Evolutionary conservation across 2,797 vertebrate species (phyloP).

Genomic region (Poecilia picta): DNA sequence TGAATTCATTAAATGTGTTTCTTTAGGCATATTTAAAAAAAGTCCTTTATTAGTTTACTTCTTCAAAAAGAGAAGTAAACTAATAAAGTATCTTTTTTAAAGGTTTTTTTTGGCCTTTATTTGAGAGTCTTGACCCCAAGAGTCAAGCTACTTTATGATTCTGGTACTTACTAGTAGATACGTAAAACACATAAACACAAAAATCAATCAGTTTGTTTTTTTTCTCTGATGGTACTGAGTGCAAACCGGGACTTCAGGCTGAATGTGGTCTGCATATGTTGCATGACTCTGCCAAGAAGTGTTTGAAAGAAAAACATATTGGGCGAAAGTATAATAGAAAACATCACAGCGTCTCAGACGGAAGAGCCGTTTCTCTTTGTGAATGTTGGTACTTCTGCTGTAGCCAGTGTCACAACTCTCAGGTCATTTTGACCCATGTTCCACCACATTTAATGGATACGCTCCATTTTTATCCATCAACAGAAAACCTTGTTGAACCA

Average conservation of each 20-base stretch:
- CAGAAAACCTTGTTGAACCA: neutral
- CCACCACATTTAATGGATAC: slow-evolving; percentile 10
- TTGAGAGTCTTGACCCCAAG: too few species aligned
- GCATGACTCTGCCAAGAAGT: slow-evolving; percentile 10
- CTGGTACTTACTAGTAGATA: neutral
- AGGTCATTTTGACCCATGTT: slow-evolving; percentile 41
- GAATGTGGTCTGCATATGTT: slow-evolving; percentile 17
- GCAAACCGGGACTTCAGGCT: neutral
- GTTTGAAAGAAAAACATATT: neutral
- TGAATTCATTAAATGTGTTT: too few species aligned
- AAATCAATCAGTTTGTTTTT: neutral
- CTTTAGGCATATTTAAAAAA: too few species aligned
- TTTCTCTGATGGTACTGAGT: neutral
- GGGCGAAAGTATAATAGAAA: neutral
- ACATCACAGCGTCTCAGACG: neutral
- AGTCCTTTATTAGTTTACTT: too few species aligned
- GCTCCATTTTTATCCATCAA: neutral
- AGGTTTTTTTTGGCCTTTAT: too few species aligned
- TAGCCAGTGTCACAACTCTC: slow-evolving; percentile 37
- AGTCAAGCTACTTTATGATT: neutral
- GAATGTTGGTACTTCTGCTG: slow-evolving; percentile 19
- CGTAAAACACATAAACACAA: neutral
- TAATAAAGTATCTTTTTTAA: too few species aligned
- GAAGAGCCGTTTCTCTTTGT: neutral
- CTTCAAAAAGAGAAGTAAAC: too few species aligned